Evolutionary conservation across 2,113 vertebrate genomes (phyloP).

Genomic region (Brachypteracias leptosomus): DNA sequence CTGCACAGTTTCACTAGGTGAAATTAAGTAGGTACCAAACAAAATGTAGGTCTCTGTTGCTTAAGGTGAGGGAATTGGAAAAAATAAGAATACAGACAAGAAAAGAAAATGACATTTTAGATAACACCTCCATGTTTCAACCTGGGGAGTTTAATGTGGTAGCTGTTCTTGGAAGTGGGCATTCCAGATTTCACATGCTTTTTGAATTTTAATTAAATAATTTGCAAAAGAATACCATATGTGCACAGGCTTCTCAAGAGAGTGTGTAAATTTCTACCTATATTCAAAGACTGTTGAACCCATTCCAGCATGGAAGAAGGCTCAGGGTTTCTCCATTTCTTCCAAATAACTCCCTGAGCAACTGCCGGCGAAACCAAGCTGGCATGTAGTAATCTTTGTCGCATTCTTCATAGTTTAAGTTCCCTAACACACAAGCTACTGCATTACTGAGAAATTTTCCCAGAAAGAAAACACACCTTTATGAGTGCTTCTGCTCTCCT

Average conservation of each 20-base stretch:
- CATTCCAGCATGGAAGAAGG: not conserved
- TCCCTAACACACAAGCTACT: not conserved
- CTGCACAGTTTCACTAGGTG: not conserved
- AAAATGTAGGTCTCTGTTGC: not conserved
- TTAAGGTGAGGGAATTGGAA: not conserved
- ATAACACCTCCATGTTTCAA: not conserved
- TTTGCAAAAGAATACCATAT: slow-evolving; percentile 31
- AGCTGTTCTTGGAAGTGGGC: slow-evolving; percentile 22
- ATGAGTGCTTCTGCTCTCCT: not conserved
- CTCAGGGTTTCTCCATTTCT: slow-evolving; percentile 3
- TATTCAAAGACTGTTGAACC: not conserved
- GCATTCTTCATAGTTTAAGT: slow-evolving; percentile 5
- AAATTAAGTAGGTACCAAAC: not conserved
- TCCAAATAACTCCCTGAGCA: slow-evolving; percentile 4
- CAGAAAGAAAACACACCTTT: slow-evolving; percentile 4
- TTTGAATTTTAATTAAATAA: slow-evolving; percentile 50
- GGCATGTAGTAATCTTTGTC: not conserved
- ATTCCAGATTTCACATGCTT: slow-evolving; percentile 24
- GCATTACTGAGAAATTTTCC: not conserved
- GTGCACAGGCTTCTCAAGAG: slow-evolving; percentile 8
- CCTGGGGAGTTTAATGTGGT: not conserved
- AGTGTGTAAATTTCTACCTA: not conserved
- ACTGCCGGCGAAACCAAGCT: not conserved
- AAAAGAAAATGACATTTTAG: not conserved
- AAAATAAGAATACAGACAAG: not conserved